These are phyloP conservation scores for Calcarius ornatus DNA, from an alignment of 2,113 vertebrate species.

Conservation along the genomic window DNA sequence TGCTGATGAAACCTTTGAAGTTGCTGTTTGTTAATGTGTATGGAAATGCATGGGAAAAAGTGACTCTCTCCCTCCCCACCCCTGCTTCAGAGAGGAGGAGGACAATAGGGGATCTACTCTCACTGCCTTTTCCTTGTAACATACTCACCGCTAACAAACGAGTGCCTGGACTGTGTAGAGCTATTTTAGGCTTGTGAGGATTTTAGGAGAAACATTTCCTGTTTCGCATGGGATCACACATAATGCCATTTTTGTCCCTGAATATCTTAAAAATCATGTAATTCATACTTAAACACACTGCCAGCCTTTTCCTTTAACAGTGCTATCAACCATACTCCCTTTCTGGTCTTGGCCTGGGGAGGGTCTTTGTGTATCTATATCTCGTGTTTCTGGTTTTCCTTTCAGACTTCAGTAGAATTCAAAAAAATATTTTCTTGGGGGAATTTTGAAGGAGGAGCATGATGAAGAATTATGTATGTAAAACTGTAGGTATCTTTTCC, in stretches of 20 bases:
- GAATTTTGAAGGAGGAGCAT: not conserved
- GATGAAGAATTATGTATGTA: not conserved
- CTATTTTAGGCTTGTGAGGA: not conserved
- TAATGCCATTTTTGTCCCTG: not conserved
- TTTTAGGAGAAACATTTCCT: not conserved
- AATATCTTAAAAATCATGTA: not conserved
- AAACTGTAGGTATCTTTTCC: not conserved
- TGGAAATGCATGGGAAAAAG: not conserved
- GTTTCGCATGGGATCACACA: not conserved
- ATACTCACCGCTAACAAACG: too few relatives aligned
- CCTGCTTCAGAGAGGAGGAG: not conserved
- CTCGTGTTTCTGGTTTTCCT: not conserved
- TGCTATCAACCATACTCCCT: not conserved
- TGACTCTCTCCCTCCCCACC: not conserved
- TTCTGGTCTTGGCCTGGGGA: not conserved
- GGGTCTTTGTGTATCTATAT: not conserved
- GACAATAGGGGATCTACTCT: not conserved
- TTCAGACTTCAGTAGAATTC: not conserved
- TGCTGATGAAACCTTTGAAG: not conserved
- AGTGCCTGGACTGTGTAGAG: not conserved
- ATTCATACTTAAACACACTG: not conserved
- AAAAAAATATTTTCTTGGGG: not conserved
- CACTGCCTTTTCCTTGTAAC: not conserved
- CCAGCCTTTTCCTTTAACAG: not conserved
- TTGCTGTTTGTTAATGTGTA: not conserved